phyloP scores from a whole-genome alignment of 1,140 invertebrate species.

The Stegodyphus dumicola region DNA sequence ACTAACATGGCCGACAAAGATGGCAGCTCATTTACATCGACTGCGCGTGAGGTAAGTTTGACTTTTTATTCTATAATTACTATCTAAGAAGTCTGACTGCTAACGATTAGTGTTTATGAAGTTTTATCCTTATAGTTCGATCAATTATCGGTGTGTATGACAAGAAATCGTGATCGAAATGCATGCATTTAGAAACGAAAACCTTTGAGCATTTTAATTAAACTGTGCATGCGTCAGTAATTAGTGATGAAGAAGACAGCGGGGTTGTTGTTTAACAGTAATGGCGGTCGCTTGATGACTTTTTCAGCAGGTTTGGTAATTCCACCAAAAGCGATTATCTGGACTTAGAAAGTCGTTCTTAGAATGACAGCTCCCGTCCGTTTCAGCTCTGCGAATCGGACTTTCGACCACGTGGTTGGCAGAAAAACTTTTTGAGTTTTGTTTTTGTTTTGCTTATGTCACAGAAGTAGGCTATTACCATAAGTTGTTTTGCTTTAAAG shows the following conservation, averaged over 20 bases:
- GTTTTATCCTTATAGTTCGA: not conserved
- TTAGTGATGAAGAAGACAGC: conserved; percentile 52
- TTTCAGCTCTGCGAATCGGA: conserved; percentile 26
- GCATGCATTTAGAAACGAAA: not conserved
- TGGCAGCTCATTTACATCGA: conserved; percentile 58
- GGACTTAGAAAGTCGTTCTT: not conserved
- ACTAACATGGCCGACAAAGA: conserved; percentile 59
- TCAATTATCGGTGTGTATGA: not conserved
- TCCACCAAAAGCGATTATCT: not conserved
- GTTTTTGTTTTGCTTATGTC: conserved; percentile 47
- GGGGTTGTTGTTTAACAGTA: conserved; percentile 58
- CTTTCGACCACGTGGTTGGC: conserved; percentile 55
- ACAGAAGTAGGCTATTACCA: not conserved
- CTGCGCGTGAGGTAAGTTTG: conserved; percentile 42
- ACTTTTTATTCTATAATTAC: conserved; percentile 45
- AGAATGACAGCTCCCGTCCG: not conserved
- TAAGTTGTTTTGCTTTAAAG: not conserved
- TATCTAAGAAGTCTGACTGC: not conserved
- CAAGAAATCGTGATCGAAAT: not conserved
- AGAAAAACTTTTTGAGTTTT: conserved; percentile 46
- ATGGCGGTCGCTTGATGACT: conserved; percentile 45
- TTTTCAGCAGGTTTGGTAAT: not conserved
- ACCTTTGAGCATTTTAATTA: conserved; percentile 43
- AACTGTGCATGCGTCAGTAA: conserved; percentile 56
- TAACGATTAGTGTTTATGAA: not conserved